A percentile compares a stretch with the other conserved stretches of the same genome.
Evolutionary conservation across 2,797 vertebrate species (phyloP).

Genomic region (Discoglossus pictus): DNA sequence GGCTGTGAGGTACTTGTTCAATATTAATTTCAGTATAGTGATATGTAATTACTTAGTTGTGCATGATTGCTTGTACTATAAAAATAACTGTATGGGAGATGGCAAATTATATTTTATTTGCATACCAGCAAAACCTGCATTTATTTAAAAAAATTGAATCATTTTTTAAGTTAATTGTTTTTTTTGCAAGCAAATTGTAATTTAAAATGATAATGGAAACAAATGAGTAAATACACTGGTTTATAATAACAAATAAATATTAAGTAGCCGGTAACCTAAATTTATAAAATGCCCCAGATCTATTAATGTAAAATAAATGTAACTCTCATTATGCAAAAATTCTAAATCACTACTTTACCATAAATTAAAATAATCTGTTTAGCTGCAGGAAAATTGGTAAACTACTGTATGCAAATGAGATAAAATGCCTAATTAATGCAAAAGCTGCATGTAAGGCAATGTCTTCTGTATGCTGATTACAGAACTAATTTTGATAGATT

Average conservation of each 20-base stretch:
- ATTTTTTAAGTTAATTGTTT: not conserved
- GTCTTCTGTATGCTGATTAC: not conserved
- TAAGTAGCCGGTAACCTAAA: too few relatives aligned
- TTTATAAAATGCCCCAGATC: too few relatives aligned
- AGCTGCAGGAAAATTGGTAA: conserved; percentile 17
- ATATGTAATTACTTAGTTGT: too few relatives aligned
- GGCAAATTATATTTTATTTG: too few relatives aligned
- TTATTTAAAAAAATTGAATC: too few relatives aligned
- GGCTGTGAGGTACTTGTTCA: too few relatives aligned
- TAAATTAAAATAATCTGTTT: conserved; percentile 27
- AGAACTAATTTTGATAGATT: too few relatives aligned
- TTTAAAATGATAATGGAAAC: not conserved
- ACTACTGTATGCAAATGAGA: not conserved
- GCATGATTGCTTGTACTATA: too few relatives aligned
- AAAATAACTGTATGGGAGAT: too few relatives aligned
- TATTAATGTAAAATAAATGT: not conserved
- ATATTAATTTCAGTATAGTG: too few relatives aligned
- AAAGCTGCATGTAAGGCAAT: not conserved
- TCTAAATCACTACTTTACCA: conserved; percentile 5
- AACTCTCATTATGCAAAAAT: conserved; percentile 14
- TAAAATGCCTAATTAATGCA: conserved; percentile 33
- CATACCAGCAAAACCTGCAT: too few relatives aligned
- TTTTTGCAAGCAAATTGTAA: not conserved
- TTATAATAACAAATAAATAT: not conserved
- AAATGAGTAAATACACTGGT: not conserved